These are phyloP conservation scores for Nematostella vectensis DNA, from an alignment of 92 coral and sea anemone species.

Conservation along the genomic window DNA sequence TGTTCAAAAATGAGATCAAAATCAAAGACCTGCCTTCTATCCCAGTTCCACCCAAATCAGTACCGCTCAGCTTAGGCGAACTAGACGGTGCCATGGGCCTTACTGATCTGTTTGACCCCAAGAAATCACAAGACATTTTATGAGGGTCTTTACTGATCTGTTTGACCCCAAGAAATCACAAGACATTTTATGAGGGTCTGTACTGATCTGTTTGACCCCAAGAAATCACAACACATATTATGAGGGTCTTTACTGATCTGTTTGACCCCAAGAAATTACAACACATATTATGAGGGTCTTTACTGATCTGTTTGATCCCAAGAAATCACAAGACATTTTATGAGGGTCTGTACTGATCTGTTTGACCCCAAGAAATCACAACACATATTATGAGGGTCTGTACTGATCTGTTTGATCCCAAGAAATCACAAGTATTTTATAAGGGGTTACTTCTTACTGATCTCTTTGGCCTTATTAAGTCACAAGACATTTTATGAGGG, in stretches of 20 bases:
- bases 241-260: slow-evolving; percentile 54
- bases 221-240: slow-evolving; percentile 32
- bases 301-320: slow-evolving; percentile 70
- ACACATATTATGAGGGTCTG: slow-evolving; percentile 25
- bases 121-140: slow-evolving; percentile 32
- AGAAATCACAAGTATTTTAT: slow-evolving; percentile 28
- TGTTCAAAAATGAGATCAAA: slow-evolving; percentile 87
- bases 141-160: slow-evolving; percentile 54
- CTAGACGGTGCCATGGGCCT: slow-evolving; percentile 44
- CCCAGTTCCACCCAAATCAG: slow-evolving; percentile 34
- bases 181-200: slow-evolving; percentile 42
- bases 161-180: slow-evolving; percentile 68
- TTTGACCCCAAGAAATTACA: slow-evolving; percentile 67
- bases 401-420: slow-evolving; percentile 70
- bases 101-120: slow-evolving; percentile 71
- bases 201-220: slow-evolving; percentile 71
- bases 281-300: slow-evolving; percentile 28
- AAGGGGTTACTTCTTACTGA: slow-evolving; percentile 33
- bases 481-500: background rate
- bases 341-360: slow-evolving; percentile 40
- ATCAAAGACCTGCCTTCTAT: slow-evolving; percentile 89
- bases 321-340: slow-evolving; percentile 30
- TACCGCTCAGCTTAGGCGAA: slow-evolving; percentile 15
- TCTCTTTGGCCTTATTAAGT: slow-evolving; percentile 72
- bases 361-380: slow-evolving; percentile 65